Percentiles rank a stretch among this genome's conserved stretches.
These are phyloP conservation scores for Parnassius orleans DNA, from an alignment of 2,888 invertebrate species.

Conservation along the genomic window DNA sequence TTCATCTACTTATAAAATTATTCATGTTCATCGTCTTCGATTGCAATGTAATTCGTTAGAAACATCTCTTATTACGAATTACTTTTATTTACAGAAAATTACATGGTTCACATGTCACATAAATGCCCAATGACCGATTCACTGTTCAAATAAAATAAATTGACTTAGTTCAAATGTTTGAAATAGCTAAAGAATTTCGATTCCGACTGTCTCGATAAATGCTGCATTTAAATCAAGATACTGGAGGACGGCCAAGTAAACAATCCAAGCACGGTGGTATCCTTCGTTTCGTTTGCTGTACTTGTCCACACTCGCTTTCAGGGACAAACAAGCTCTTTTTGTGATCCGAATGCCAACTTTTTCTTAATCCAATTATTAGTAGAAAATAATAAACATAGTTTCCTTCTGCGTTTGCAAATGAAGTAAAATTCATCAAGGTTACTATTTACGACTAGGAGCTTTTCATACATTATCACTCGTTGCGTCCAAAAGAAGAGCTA, in stretches of 20 bases:
- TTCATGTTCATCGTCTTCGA: no score
- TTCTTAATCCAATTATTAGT: constrained; percentile 36
- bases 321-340: constrained; percentile 65
- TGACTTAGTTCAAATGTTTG: constrained; percentile 28
- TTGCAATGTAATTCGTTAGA: no score
- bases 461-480: no score
- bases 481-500: no score
- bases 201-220: constrained; percentile 51
- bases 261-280: constrained; percentile 40
- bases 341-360: constrained; percentile 60
- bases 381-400: constrained; percentile 26
- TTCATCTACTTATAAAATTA: neutral
- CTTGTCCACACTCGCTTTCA: constrained; percentile 71
- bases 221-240: constrained; percentile 66
- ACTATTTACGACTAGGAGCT: no score
- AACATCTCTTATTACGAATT: no score
- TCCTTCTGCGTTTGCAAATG: constrained; percentile 8
- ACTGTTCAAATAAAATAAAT: constrained; percentile 24
- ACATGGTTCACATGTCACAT: constrained; percentile 15
- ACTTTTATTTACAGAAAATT: constrained; percentile 15
- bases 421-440: neutral
- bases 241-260: constrained; percentile 64
- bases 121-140: constrained; percentile 12
- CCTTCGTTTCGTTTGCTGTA: constrained; percentile 63
- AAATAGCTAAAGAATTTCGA: constrained; percentile 31